phyloP scores from a whole-genome alignment of 2,888 invertebrate genomes.

The Mylabris sibirica region DNA sequence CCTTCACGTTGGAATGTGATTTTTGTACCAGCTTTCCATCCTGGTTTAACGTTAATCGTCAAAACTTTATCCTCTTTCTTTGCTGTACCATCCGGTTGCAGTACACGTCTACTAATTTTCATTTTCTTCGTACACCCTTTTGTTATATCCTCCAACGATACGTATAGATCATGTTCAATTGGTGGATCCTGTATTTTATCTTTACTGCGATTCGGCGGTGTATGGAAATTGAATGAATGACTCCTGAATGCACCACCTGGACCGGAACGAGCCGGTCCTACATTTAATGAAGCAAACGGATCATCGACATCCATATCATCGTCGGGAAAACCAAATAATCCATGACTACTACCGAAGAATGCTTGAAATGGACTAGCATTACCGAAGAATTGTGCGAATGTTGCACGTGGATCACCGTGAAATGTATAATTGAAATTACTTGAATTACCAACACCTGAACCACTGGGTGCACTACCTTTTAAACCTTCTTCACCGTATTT shows the following conservation, averaged over 20 bases:
- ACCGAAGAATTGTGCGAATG: slow-evolving; percentile 96
- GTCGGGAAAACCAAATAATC: slow-evolving; percentile 32
- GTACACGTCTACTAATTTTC: slow-evolving; percentile 91
- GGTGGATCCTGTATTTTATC: slow-evolving; percentile 75
- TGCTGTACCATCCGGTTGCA: slow-evolving; percentile 78
- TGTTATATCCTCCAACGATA: slow-evolving; percentile 89
- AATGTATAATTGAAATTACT: slow-evolving; percentile 78
- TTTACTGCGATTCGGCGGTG: slow-evolving; percentile 20
- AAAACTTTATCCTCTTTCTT: slow-evolving; percentile 90
- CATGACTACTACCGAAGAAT: slow-evolving; percentile 68
- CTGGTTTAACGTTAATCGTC: slow-evolving; percentile 91
- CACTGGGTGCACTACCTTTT: slow-evolving; percentile 74
- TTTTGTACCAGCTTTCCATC: slow-evolving; percentile 97
- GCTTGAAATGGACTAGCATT: slow-evolving; percentile 89
- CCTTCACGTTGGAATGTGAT: slow-evolving; percentile 96
- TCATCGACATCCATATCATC: slow-evolving; percentile 33
- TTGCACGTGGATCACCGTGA: slow-evolving; percentile 94
- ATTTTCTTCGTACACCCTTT: slow-evolving; percentile 93
- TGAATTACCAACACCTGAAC: slow-evolving; percentile 67
- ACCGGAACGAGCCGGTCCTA: slow-evolving; percentile 2
- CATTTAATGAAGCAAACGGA: slow-evolving; percentile 39
- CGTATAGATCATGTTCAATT: slow-evolving; percentile 88
- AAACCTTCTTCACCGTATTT: slow-evolving; percentile 91
- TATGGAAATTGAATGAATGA: slow-evolving; percentile 49
- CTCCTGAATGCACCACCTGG: slow-evolving; percentile 29